Evolutionary conservation across 2,113 vertebrate species (phyloP).

Genomic region (Passer domesticus): DNA sequence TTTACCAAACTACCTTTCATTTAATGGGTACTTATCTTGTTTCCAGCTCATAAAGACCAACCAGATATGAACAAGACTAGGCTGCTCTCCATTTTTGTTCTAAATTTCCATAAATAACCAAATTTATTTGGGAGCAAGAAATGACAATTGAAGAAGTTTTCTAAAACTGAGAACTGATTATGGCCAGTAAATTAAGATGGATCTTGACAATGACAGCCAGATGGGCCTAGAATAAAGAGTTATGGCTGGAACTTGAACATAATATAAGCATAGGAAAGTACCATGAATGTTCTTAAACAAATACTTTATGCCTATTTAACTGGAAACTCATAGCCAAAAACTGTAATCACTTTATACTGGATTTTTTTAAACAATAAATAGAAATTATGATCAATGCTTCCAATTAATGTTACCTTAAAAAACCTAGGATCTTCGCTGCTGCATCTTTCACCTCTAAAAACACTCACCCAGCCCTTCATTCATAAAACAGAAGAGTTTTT

Average conservation of each 20-base stretch:
- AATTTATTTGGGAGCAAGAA: background rate
- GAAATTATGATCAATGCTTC: background rate
- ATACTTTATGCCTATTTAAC: slow-evolving; percentile 44
- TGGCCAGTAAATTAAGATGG: slow-evolving; percentile 62
- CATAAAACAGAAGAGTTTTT: background rate
- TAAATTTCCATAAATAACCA: slow-evolving; percentile 60
- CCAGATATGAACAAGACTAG: slow-evolving; percentile 14
- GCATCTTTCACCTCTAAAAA: background rate
- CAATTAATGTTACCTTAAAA: slow-evolving; percentile 20
- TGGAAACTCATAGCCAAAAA: slow-evolving; percentile 35
- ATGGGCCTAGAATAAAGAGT: slow-evolving; percentile 37
- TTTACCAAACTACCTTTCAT: slow-evolving; percentile 17
- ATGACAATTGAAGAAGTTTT: slow-evolving; percentile 41
- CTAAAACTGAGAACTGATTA: slow-evolving; percentile 50
- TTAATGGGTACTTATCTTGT: slow-evolving; percentile 37
- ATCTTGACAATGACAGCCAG: slow-evolving; percentile 44
- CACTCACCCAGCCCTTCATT: background rate
- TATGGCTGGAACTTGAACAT: slow-evolving; percentile 46
- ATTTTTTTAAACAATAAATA: background rate
- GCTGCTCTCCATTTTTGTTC: slow-evolving; percentile 20
- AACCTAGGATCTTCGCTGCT: background rate
- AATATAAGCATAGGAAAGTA: slow-evolving; percentile 69
- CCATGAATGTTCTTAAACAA: slow-evolving; percentile 44
- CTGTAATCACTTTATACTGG: background rate
- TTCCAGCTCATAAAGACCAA: slow-evolving; percentile 47